A percentile compares a stretch with the other conserved stretches of the same genome.
Conservation (phyloP, 1,140 invertebrate species). For the Drosophila setifemur region DNA sequence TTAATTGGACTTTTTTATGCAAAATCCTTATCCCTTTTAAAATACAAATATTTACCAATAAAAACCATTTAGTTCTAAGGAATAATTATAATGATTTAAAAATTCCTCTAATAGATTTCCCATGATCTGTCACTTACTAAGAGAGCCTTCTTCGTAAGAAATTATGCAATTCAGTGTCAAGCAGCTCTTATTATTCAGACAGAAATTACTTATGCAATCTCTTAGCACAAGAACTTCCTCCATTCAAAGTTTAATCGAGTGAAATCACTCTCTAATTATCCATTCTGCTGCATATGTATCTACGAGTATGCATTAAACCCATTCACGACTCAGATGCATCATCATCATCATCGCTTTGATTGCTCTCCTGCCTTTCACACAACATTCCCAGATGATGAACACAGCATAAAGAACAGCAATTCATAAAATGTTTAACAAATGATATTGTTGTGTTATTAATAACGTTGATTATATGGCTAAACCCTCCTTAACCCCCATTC, state of each 20-base stretch:
- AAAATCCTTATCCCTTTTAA: no score
- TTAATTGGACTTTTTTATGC: no score
- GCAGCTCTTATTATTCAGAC: not conserved
- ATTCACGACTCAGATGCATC: slow-evolving; percentile 55
- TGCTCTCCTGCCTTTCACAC: slow-evolving; percentile 63
- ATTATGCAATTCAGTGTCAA: slow-evolving; percentile 33
- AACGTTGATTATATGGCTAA: slow-evolving; percentile 44
- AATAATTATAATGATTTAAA: not conserved
- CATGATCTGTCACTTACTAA: slow-evolving; percentile 17
- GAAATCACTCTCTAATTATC: slow-evolving; percentile 47
- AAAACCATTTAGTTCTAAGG: no score
- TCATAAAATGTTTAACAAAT: slow-evolving; percentile 52
- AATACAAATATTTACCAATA: no score
- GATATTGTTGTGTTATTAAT: slow-evolving; percentile 69
- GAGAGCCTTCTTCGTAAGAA: slow-evolving; percentile 1
- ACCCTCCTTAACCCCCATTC: not conserved
- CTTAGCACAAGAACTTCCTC: slow-evolving; percentile 36
- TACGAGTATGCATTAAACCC: slow-evolving; percentile 19
- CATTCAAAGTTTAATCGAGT: slow-evolving; percentile 22
- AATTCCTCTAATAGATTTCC: slow-evolving; percentile 4
- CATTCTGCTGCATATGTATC: slow-evolving; percentile 20
- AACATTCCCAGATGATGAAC: slow-evolving; percentile 58
- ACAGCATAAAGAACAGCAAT: slow-evolving; percentile 36
- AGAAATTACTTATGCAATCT: slow-evolving; percentile 26
- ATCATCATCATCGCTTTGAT: slow-evolving; percentile 31